A percentile compares a stretch with the other conserved stretches of the same genome.
These are phyloP conservation scores for Colinus virginianus DNA, from an alignment of 2,113 vertebrate genomes.

Conservation along the genomic window DNA sequence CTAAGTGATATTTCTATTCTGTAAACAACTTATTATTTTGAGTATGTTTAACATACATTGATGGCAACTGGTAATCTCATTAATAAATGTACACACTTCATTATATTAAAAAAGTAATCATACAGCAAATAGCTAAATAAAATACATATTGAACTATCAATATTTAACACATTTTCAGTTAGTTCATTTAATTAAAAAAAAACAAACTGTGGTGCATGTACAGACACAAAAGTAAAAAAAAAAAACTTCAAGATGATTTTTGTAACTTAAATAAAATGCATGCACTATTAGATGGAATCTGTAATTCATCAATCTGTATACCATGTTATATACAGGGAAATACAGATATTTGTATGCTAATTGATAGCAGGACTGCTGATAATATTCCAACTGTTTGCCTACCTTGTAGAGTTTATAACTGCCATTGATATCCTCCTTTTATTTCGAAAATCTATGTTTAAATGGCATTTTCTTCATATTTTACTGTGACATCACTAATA, in stretches of 20 bases:
- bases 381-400: constrained; percentile 28
- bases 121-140: background rate
- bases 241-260: background rate
- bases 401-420: constrained; percentile 27
- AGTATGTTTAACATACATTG: background rate
- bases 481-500: constrained; percentile 52
- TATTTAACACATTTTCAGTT: background rate
- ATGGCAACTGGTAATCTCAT: background rate
- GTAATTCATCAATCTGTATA: background rate
- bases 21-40: background rate
- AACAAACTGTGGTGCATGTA: background rate
- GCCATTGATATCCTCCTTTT: constrained; percentile 24
- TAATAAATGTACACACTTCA: background rate
- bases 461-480: constrained; percentile 32
- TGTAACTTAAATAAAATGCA: background rate
- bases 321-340: background rate
- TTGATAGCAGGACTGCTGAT: constrained; percentile 42
- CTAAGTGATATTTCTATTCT: background rate
- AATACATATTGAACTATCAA: background rate
- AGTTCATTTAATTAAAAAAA: background rate
- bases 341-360: constrained; percentile 59
- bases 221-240: background rate
- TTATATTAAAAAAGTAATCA: background rate
- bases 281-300: background rate
- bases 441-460: constrained; percentile 39